These are phyloP conservation scores for Lasioglossum lativentre DNA, from an alignment of 2,888 invertebrate genomes.

Conservation along the genomic window DNA sequence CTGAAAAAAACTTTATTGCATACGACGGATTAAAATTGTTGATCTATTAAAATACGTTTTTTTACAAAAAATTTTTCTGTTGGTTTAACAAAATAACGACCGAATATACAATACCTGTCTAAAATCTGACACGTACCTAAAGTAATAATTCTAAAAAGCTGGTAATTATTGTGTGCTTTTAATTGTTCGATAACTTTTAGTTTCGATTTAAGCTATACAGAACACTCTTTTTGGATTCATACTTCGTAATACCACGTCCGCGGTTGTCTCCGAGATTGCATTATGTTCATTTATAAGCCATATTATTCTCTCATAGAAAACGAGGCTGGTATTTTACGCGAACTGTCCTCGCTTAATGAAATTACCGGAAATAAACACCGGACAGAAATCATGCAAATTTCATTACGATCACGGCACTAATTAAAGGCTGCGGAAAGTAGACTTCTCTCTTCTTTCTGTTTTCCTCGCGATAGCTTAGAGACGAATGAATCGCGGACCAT, in stretches of 20 bases:
- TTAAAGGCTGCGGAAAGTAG: conserved; percentile 21
- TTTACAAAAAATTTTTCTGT: no score
- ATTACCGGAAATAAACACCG: not conserved
- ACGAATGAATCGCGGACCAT: conserved; percentile 3
- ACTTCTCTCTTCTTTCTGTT: not conserved
- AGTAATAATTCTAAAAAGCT: not conserved
- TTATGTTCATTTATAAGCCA: not conserved
- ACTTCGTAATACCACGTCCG: not conserved
- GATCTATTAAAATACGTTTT: no score
- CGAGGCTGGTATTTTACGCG: not conserved
- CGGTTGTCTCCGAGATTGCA: not conserved
- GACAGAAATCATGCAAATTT: not conserved
- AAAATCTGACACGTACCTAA: no score
- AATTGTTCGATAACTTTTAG: not conserved
- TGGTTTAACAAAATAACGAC: no score
- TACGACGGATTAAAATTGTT: no score
- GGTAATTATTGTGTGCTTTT: not conserved
- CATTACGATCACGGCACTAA: conserved; percentile 3
- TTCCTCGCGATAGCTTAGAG: not conserved
- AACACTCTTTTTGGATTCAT: not conserved
- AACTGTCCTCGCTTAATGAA: not conserved
- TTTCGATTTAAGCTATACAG: not conserved
- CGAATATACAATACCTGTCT: no score
- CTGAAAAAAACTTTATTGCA: no score
- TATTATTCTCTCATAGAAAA: not conserved